Evolutionary conservation across 2,888 invertebrate genomes (phyloP).

Genomic region (Anthophora plumipes): DNA sequence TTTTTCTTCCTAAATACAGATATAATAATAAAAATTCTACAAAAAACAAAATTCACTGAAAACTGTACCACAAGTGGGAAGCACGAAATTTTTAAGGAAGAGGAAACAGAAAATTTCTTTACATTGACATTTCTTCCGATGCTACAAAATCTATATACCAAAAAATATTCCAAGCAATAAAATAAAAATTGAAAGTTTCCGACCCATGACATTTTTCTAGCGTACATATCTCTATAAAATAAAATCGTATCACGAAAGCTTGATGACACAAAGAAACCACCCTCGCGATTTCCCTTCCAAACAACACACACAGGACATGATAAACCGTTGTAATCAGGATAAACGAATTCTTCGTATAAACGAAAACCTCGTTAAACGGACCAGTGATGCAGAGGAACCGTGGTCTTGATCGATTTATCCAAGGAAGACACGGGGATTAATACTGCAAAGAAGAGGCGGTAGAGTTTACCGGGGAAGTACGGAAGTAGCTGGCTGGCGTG

Average conservation of each 20-base stretch:
- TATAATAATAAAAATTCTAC: too few species aligned
- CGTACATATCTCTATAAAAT: too few species aligned
- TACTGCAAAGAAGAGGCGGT: background rate
- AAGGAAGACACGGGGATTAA: background rate
- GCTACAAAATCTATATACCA: too few species aligned
- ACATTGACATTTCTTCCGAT: too few species aligned
- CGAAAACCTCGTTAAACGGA: background rate
- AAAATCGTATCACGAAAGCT: background rate
- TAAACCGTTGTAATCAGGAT: background rate
- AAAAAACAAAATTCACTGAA: too few species aligned
- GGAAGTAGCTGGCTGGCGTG: slow-evolving; percentile 40
- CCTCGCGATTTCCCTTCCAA: background rate
- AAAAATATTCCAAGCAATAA: too few species aligned
- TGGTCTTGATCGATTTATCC: slow-evolving; percentile 14
- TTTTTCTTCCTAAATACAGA: too few species aligned
- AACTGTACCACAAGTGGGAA: too few species aligned
- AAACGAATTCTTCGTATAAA: background rate
- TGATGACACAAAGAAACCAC: background rate
- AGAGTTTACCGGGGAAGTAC: slow-evolving; percentile 24
- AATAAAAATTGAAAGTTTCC: too few species aligned
- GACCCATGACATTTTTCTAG: too few species aligned
- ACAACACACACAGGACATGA: background rate
- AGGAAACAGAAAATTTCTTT: too few species aligned
- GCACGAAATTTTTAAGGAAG: too few species aligned
- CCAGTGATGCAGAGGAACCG: background rate